Base-by-base conservation (phyloP, 1,140 invertebrate genomes). In the Cotesia chilonis region DNA sequence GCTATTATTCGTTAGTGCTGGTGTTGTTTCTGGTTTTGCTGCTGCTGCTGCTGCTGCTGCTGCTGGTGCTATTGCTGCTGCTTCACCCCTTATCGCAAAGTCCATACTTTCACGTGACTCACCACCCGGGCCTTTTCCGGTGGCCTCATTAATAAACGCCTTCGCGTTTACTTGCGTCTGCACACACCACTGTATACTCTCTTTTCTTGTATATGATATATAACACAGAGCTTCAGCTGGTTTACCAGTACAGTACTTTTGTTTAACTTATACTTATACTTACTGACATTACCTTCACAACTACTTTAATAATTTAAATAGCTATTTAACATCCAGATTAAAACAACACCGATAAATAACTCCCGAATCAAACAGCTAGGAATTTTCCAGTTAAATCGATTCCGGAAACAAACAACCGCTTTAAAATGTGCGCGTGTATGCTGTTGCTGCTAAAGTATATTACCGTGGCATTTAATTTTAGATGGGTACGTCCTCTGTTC, bases 391-490 rank as follows among this genome's bases (percentile, higher is more conserved):
- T 52, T 59, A 67, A 72, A 72, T 72, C 64, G 70, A 72, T 72
- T 67, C 70, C 70, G 70, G 70, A 72, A 72, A 72, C 64, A 72
- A 72, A 72, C 70, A 72, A 54, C 70, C 55, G 51, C 36, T 60
- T 71, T 51, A 36, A n/a, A 38, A 41, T 37, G 12, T 70, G 55
- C 55, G 12, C 35, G 38, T 36, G 12, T 14, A 36, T 28, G n/a
- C 17, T 17, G 17, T 17, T 17, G 28, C 14, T 63, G 38, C 54
- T 38, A 57, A 67, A 65, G 64, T 65, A 57, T 38, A 71, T 67
- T 67, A 55, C 70, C 51, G 64, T 36, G 64, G 70, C 63, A 72
- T 72, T 72, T 72, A 72, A 72, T 72, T 72, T 72, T 72, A 72
- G 70, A 72, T 72, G 70, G 63, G 70, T 72, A 47, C 41, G 41